Percentiles rank a stretch among this genome's conserved stretches.
Conservation (phyloP, 2,797 vertebrate species). For the Chelidonichthys spinosus region DNA sequence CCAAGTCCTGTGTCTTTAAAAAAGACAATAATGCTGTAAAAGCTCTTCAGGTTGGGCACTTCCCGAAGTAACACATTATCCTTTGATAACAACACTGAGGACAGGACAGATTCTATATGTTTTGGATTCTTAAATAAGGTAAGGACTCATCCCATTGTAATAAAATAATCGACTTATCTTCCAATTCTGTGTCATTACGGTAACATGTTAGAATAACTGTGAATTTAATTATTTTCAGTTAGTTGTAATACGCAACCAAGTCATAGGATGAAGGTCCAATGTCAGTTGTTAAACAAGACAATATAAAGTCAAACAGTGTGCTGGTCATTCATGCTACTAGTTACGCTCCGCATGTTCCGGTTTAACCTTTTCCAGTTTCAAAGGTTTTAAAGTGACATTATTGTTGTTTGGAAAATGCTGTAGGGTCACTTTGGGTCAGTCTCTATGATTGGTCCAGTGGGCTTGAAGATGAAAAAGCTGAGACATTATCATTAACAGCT, state of each 20-base stretch:
- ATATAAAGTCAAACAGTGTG: slow-evolving; percentile 1
- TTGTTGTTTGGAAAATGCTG: neutral
- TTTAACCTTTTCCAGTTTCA: neutral
- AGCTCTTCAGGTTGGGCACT: slow-evolving; percentile 35
- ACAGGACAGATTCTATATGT: slow-evolving; percentile 17
- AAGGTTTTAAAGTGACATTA: neutral
- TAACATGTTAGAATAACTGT: neutral
- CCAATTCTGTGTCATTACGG: neutral
- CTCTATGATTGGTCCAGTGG: neutral
- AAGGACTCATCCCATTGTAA: slow-evolving; percentile 17
- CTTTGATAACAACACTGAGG: slow-evolving; percentile 15
- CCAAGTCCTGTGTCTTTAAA: slow-evolving; percentile 70
- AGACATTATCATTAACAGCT: neutral
- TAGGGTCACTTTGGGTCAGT: slow-evolving; percentile 1
- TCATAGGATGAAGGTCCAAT: slow-evolving; percentile 63
- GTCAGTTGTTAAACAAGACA: slow-evolving; percentile 10
- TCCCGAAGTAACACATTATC: slow-evolving; percentile 54
- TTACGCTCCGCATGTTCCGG: neutral
- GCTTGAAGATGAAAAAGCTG: neutral
- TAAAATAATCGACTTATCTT: neutral
- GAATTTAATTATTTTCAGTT: neutral
- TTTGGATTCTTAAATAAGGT: slow-evolving; percentile 53
- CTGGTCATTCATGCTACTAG: neutral
- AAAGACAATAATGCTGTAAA: slow-evolving; percentile 67
- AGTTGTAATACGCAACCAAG: slow-evolving; percentile 19